Evolutionary conservation across 2,888 invertebrate genomes (phyloP).

Genomic region (Lamproptera curius): DNA sequence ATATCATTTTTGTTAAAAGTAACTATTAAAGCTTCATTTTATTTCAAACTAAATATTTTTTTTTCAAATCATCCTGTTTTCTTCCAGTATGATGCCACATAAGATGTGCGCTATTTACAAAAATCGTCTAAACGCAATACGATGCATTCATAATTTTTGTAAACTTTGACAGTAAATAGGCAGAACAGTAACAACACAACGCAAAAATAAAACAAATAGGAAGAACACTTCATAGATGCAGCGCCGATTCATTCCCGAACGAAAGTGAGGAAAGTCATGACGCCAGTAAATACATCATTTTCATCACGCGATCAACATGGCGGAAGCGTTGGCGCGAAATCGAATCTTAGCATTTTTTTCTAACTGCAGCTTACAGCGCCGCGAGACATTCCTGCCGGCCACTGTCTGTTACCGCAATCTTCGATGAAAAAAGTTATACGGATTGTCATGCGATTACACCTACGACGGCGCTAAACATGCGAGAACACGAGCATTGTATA

Average conservation of each 20-base stretch:
- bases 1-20: too few species aligned
- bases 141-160: too few species aligned
- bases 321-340: constrained; percentile 72
- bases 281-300: constrained; percentile 61
- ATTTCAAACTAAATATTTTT: too few species aligned
- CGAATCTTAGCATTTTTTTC: constrained; percentile 71
- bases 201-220: constrained; percentile 20
- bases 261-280: constrained; percentile 69
- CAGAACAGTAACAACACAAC: too few species aligned
- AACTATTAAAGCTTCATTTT: too few species aligned
- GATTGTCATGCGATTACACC: constrained; percentile 34
- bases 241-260: constrained; percentile 54
- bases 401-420: constrained; percentile 55
- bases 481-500: constrained; percentile 22
- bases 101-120: too few species aligned
- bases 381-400: constrained; percentile 63
- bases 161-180: too few species aligned
- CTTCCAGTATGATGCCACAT: too few species aligned
- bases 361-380: constrained; percentile 41
- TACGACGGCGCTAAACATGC: constrained; percentile 34
- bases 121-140: too few species aligned
- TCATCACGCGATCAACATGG: constrained; percentile 71
- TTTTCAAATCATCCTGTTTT: too few species aligned
- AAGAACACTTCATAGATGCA: constrained; percentile 33
- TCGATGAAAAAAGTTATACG: constrained; percentile 29